A percentile compares a stretch with the other conserved stretches of the same genome.
Evolutionary conservation across 2,797 vertebrate genomes (phyloP).

Genomic region (Agapornis canus): DNA sequence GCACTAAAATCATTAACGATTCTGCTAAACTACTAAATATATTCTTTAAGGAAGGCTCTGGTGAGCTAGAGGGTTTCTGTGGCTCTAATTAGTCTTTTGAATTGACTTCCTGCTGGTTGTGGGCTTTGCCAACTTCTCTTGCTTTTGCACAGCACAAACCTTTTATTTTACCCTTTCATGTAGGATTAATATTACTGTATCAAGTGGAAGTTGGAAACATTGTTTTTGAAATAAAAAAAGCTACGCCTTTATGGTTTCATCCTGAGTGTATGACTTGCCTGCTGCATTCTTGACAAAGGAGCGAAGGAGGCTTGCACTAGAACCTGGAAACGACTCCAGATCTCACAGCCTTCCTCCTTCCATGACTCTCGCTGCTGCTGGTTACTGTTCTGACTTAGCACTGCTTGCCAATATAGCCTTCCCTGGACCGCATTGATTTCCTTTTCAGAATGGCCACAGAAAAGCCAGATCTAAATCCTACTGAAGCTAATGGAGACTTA

Average conservation of each 20-base stretch:
- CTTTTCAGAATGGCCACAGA: background rate
- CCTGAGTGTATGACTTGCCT: background rate
- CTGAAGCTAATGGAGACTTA: background rate
- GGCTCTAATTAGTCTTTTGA: slow-evolving; percentile 50
- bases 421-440: background rate
- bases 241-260: background rate
- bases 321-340: background rate
- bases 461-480: background rate
- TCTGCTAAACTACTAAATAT: slow-evolving; percentile 48
- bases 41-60: background rate
- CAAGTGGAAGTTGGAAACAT: background rate
- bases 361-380: background rate
- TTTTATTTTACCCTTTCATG: background rate
- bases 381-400: background rate
- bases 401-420: background rate
- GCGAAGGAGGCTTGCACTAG: background rate
- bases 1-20: slow-evolving; percentile 51
- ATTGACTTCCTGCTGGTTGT: slow-evolving; percentile 39
- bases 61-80: slow-evolving; percentile 9
- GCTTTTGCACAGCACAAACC: slow-evolving; percentile 26
- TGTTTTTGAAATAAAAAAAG: background rate
- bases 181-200: background rate
- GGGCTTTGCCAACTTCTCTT: slow-evolving; percentile 28
- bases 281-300: background rate
- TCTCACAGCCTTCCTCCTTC: background rate